Percentiles rank a stretch among this genome's conserved stretches.
These are phyloP conservation scores for Xestia ashworthii DNA, from an alignment of 2,888 invertebrate genomes.

Conservation along the genomic window DNA sequence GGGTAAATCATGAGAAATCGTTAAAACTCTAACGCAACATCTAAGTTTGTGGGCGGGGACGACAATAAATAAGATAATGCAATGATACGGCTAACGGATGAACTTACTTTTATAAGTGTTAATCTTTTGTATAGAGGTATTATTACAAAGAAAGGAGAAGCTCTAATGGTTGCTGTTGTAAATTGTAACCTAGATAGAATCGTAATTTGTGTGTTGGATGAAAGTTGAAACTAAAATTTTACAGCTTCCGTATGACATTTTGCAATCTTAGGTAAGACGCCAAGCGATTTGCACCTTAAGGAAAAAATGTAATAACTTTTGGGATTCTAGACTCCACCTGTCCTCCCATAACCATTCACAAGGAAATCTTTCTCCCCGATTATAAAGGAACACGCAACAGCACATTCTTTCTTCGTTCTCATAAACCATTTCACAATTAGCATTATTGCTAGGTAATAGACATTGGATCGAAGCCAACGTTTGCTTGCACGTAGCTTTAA, in stretches of 20 bases:
- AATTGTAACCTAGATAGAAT: constrained; percentile 13
- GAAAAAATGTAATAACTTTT: neutral
- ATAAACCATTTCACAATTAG: constrained; percentile 55
- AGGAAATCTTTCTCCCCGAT: constrained; percentile 8
- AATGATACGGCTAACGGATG: constrained; percentile 60
- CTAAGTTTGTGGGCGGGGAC: constrained; percentile 75
- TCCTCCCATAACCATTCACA: neutral
- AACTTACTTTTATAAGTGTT: constrained; percentile 53
- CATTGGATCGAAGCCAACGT: constrained; percentile 43
- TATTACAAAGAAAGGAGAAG: constrained; percentile 27
- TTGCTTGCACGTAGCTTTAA: constrained; percentile 71
- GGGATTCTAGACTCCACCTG: neutral
- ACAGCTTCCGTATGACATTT: neutral
- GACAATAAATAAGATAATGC: constrained; percentile 79
- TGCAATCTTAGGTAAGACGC: neutral
- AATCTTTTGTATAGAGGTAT: constrained; percentile 29
- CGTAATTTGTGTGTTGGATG: constrained; percentile 23
- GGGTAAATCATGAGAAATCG: constrained; percentile 84
- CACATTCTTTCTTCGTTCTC: constrained; percentile 29
- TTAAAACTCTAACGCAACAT: constrained; percentile 72
- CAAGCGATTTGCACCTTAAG: neutral
- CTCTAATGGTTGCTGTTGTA: constrained; percentile 15
- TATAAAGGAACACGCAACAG: constrained; percentile 8
- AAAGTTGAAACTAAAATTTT: neutral
- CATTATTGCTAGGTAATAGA: constrained; percentile 42